phyloP scores from a whole-genome alignment of 2,113 vertebrate genomes.

The Entelurus aequoreus region DNA sequence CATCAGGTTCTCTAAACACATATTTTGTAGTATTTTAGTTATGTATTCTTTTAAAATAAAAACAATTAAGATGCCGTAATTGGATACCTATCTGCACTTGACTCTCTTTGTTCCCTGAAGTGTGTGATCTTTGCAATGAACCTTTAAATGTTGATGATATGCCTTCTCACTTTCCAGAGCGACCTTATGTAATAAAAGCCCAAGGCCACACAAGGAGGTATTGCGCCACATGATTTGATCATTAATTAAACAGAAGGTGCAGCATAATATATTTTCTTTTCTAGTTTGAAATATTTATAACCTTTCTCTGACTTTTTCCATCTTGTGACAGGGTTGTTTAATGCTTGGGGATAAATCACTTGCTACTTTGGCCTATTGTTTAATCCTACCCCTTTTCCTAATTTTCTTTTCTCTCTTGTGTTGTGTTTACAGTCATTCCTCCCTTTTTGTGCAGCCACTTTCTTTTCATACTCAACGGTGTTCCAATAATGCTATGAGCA shows the following conservation, averaged over 20 bases:
- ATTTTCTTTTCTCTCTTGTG: background rate
- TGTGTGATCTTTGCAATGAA: background rate
- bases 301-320: constrained; percentile 1
- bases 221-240: constrained; percentile 18
- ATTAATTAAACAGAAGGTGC: constrained; percentile 33
- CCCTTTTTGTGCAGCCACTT: background rate
- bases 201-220: constrained; percentile 7
- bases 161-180: constrained; percentile 8
- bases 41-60: no score
- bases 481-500: constrained; percentile 20
- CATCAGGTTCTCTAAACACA: no score
- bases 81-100: background rate
- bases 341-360: background rate
- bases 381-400: no score
- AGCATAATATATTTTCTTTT: constrained; percentile 2
- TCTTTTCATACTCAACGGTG: constrained; percentile 14
- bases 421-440: background rate
- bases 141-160: constrained; percentile 31
- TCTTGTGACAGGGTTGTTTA: background rate
- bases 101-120: background rate
- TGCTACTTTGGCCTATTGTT: background rate
- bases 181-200: constrained; percentile 20
- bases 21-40: no score
- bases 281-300: constrained; percentile 1
- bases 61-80: background rate